Evolutionary conservation across 2,888 invertebrate genomes (phyloP).

Genomic region (Lasius platythorax): DNA sequence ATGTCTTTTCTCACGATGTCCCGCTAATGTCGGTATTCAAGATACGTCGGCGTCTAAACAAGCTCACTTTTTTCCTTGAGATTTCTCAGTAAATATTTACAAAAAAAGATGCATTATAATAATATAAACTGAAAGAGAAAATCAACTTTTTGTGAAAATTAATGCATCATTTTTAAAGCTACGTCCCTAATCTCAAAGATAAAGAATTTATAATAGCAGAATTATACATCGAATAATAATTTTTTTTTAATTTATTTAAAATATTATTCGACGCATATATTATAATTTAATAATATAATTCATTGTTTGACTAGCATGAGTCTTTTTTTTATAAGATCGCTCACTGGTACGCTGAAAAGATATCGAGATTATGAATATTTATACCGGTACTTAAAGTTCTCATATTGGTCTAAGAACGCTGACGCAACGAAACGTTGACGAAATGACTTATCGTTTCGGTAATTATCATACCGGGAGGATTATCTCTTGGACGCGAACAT

Average conservation of each 20-base stretch:
- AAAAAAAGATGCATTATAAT: not conserved
- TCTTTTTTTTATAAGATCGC: not conserved
- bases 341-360: not conserved
- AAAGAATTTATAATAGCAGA: not conserved
- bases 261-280: not conserved
- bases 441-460: conserved; percentile 71
- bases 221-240: not conserved
- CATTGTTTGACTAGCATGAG: not conserved
- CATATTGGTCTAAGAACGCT: not conserved
- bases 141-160: not conserved
- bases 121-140: not conserved
- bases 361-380: conserved; percentile 44
- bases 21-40: conserved; percentile 28
- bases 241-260: not conserved
- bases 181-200: not conserved
- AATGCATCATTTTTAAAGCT: not conserved
- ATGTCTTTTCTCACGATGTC: conserved; percentile 20
- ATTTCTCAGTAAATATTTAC: not conserved
- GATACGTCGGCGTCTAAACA: not conserved
- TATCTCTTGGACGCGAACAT: conserved; percentile 83
- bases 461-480: conserved; percentile 85
- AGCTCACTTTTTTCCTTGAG: not conserved
- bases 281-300: not conserved
- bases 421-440: conserved; percentile 30
- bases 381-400: not conserved